Conservation (phyloP, 2,113 vertebrate species). For the Engystomops pustulosus region DNA sequence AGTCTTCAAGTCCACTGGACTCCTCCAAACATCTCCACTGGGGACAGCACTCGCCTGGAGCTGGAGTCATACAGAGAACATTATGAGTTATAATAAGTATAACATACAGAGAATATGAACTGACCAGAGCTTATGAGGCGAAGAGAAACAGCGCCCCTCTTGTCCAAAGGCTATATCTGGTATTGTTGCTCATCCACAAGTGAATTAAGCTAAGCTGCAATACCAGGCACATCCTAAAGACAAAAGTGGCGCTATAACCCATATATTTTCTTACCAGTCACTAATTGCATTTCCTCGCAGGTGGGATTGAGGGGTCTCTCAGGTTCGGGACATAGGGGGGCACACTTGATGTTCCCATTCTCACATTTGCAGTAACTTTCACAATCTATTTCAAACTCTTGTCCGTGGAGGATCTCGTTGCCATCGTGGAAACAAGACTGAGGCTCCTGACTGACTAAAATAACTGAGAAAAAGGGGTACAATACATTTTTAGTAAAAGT, state of each 20-base stretch:
- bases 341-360: not conserved
- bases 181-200: not conserved
- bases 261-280: not conserved
- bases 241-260: not conserved
- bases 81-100: not conserved
- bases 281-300: conserved; percentile 15
- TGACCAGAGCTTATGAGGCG: no score
- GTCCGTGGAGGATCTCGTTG: not conserved
- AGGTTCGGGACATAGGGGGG: not conserved
- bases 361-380: not conserved
- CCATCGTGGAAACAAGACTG: conserved; percentile 9
- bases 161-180: not conserved
- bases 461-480: not conserved
- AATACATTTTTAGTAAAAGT: not conserved
- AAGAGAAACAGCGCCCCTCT: no score
- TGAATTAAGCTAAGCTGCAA: no score
- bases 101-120: not conserved
- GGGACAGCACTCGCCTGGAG: conserved; percentile 30
- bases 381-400: not conserved
- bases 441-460: not conserved
- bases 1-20: not conserved
- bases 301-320: not conserved
- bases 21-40: conserved; percentile 25
- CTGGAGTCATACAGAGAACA: not conserved
- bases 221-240: no score